phyloP scores from a whole-genome alignment of 1,140 invertebrate species.

The Drosophila eugracilis region DNA sequence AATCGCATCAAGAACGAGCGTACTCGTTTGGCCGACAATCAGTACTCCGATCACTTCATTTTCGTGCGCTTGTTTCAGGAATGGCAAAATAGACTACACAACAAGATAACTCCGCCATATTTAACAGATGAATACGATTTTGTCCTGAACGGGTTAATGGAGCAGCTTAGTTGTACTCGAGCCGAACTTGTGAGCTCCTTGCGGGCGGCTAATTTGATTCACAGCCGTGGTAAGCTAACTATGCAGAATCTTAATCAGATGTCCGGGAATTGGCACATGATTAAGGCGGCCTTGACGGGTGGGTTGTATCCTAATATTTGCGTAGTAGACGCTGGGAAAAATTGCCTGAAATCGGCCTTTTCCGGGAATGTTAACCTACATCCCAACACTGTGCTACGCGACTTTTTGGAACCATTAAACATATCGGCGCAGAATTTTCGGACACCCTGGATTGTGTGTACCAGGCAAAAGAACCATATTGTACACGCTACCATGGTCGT shows the following conservation, averaged over 20 bases:
- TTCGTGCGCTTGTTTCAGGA: conserved; percentile 94
- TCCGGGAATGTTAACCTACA: conserved; percentile 47
- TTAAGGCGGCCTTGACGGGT: conserved; percentile 94
- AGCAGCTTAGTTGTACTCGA: conserved; percentile 84
- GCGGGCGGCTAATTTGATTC: conserved; percentile 93
- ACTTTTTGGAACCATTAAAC: conserved; percentile 71
- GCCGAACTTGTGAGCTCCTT: conserved; percentile 93
- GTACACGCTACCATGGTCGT: conserved; percentile 92
- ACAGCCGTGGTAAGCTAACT: conserved; percentile 90
- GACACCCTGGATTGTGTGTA: conserved; percentile 94
- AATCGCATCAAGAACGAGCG: conserved; percentile 85
- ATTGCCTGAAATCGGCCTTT: conserved; percentile 48
- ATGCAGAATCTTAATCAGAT: conserved; percentile 93
- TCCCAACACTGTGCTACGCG: conserved; percentile 88
- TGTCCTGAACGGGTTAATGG: conserved; percentile 65
- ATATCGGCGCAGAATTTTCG: conserved; percentile 86
- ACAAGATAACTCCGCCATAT: conserved; percentile 31
- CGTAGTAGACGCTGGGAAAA: conserved; percentile 85
- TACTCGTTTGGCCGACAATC: conserved; percentile 90
- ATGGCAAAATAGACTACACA: conserved; percentile 88
- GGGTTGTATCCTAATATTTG: conserved; percentile 96
- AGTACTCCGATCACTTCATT: conserved; percentile 96
- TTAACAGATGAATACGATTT: conserved; percentile 71
- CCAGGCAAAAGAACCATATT: conserved; percentile 92
- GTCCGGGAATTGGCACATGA: conserved; percentile 95